Evolutionary conservation across 2,888 invertebrate genomes (phyloP).

Genomic region (Alloscopus bannaensis): DNA sequence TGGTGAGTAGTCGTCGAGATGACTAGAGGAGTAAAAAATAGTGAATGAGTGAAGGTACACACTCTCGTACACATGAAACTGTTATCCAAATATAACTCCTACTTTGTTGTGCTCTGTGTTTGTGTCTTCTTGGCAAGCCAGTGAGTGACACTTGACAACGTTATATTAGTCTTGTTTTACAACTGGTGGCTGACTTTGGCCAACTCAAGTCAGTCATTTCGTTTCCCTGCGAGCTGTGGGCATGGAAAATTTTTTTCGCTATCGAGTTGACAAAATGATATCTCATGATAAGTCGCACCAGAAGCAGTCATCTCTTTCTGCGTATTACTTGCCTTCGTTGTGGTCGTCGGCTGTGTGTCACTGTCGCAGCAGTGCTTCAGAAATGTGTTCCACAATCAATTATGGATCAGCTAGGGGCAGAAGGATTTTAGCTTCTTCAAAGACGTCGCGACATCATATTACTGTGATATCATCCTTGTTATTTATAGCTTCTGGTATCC

Average conservation of each 20-base stretch:
- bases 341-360: not conserved
- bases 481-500: conserved; percentile 37
- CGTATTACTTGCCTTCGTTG: not conserved
- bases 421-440: conserved; percentile 16
- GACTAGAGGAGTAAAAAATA: too few species aligned
- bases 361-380: conserved; percentile 20
- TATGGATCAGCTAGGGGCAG: not conserved
- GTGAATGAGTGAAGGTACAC: too few species aligned
- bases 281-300: conserved; percentile 10
- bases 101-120: conserved; percentile 8
- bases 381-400: conserved; percentile 36
- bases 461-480: conserved; percentile 38
- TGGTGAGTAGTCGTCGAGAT: too few species aligned
- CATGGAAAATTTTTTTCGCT: conserved; percentile 53
- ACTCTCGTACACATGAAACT: too few species aligned
- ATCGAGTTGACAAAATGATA: conserved; percentile 18
- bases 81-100: too few species aligned
- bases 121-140: conserved; percentile 12
- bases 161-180: conserved; percentile 26
- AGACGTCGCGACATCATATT: not conserved
- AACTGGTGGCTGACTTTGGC: conserved; percentile 9
- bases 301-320: conserved; percentile 21
- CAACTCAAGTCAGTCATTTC: conserved; percentile 21
- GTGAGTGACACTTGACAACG: conserved; percentile 45
- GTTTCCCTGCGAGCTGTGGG: conserved; percentile 29